Evolutionary conservation across 2,888 invertebrate genomes (phyloP).

Genomic region (Scaptomyza flava): DNA sequence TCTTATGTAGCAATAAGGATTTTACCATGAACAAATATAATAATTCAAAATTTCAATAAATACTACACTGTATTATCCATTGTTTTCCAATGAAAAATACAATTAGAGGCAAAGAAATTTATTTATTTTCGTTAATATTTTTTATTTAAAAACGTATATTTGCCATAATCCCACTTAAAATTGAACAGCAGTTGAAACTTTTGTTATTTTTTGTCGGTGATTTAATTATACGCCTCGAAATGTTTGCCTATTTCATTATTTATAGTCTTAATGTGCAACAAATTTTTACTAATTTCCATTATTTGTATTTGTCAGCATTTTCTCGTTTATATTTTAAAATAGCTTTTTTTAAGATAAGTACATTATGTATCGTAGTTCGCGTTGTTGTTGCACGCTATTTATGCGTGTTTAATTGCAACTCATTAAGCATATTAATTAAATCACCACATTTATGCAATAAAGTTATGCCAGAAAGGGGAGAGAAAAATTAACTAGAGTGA

Average conservation of each 20-base stretch:
- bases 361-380: constrained; percentile 28
- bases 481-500: not conserved
- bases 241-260: constrained; percentile 36
- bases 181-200: no score
- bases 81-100: no score
- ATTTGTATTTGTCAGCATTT: constrained; percentile 56
- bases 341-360: constrained; percentile 14
- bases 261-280: constrained; percentile 59
- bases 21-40: not conserved
- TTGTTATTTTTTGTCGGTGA: constrained; percentile 8
- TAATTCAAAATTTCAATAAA: not conserved
- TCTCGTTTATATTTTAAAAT: constrained; percentile 23
- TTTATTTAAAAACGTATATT: not conserved
- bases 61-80: not conserved
- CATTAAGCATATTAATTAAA: constrained; percentile 80
- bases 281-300: constrained; percentile 67
- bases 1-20: not conserved
- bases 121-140: not conserved
- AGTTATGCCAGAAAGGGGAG: constrained; percentile 17
- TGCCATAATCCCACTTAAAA: constrained; percentile 1
- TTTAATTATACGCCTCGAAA: constrained; percentile 38
- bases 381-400: constrained; percentile 48
- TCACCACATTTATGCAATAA: constrained; percentile 75
- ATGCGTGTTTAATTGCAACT: constrained; percentile 76
- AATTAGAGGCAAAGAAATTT: no score